phyloP scores from a whole-genome alignment of 2,797 vertebrate genomes.

The Sebastes minor region DNA sequence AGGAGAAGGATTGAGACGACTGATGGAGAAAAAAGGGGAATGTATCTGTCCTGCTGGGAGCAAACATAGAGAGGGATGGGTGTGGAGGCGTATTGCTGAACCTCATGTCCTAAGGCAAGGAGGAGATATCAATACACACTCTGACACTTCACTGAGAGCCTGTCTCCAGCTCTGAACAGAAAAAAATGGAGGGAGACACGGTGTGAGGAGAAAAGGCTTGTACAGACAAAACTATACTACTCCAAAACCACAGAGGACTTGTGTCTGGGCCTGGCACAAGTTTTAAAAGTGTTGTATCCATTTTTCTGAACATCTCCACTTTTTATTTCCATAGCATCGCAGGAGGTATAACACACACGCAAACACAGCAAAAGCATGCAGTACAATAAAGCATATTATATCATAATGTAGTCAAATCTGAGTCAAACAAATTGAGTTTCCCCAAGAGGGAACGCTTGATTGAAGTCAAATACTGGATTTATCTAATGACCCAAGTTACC shows the following conservation, averaged over 20 bases:
- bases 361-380: neutral
- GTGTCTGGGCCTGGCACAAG: neutral
- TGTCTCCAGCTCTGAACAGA: neutral
- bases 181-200: neutral
- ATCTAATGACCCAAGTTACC: neutral
- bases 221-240: slow-evolving; percentile 8
- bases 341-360: neutral
- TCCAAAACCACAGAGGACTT: neutral
- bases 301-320: neutral
- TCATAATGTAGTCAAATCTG: no score
- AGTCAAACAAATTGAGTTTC: no score
- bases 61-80: slow-evolving; percentile 4
- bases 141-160: slow-evolving; percentile 37
- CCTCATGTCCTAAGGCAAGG: slow-evolving; percentile 34
- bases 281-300: neutral
- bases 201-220: neutral
- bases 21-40: slow-evolving; percentile 6
- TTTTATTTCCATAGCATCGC: neutral
- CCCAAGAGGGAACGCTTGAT: neutral
- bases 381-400: neutral
- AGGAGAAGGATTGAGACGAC: slow-evolving; percentile 1
- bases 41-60: slow-evolving; percentile 25
- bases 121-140: slow-evolving; percentile 42
- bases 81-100: slow-evolving; percentile 24
- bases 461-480: neutral